A percentile compares a stretch with the other conserved stretches of the same genome.
These are phyloP conservation scores for Cheiracanthium punctorium DNA, from an alignment of 2,888 invertebrate species.

Conservation along the genomic window DNA sequence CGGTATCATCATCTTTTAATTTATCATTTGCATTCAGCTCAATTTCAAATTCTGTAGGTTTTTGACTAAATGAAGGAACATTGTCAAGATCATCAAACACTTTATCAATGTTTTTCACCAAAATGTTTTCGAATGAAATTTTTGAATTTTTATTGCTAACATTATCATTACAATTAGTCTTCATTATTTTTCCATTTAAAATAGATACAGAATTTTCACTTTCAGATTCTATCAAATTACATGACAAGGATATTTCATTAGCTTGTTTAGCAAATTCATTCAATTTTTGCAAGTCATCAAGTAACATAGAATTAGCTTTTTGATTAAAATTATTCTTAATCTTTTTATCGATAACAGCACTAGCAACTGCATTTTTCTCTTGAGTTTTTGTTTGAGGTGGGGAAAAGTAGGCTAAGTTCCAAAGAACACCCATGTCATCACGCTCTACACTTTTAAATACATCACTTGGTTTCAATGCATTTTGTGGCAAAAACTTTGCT, in stretches of 20 bases:
- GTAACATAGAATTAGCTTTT: not conserved
- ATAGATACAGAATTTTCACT: not conserved
- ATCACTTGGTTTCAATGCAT: not conserved
- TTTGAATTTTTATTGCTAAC: not conserved
- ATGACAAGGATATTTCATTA: not conserved
- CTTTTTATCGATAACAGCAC: not conserved
- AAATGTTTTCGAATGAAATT: not conserved
- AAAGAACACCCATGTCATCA: slow-evolving; percentile 15
- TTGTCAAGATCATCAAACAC: not conserved
- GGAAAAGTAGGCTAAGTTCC: slow-evolving; percentile 29
- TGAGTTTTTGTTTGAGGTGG: not conserved
- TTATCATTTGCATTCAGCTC: not conserved
- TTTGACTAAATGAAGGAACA: not conserved
- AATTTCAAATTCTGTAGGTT: not conserved
- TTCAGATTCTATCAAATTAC: not conserved
- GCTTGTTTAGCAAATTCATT: not conserved
- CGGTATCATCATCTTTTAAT: not conserved
- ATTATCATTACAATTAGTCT: not conserved
- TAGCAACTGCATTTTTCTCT: not conserved
- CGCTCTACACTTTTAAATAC: slow-evolving; percentile 13
- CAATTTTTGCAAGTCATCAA: slow-evolving; percentile 2
- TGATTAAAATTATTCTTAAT: not conserved
- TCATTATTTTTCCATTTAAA: not conserved
- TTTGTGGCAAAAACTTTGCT: not conserved
- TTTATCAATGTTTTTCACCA: not conserved